Evolutionary conservation across 2,888 invertebrate genomes (phyloP).

Genomic region (Deladenus siricidicola): DNA sequence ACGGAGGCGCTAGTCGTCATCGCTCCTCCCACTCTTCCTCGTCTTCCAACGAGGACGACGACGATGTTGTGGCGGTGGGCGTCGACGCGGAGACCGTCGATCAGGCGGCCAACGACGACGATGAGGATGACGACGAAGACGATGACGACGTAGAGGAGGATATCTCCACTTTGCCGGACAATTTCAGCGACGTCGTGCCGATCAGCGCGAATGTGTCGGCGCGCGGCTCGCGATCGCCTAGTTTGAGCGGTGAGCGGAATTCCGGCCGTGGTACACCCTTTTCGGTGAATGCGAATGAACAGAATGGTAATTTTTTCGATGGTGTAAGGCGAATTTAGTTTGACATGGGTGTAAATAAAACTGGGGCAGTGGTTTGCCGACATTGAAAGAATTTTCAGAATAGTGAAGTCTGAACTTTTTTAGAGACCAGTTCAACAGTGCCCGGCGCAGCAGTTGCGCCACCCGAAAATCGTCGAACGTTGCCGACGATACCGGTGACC

Average conservation of each 20-base stretch:
- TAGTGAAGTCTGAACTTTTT: neutral
- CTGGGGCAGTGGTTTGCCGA: too few species aligned
- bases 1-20: conserved; percentile 34
- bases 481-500: conserved; percentile 53
- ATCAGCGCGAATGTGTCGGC: conserved; percentile 77
- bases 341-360: too few species aligned
- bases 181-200: conserved; percentile 78
- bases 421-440: neutral
- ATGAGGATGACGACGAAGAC: conserved; percentile 14
- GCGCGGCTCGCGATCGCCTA: conserved; percentile 56
- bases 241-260: conserved; percentile 67
- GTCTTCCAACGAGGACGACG: conserved; percentile 20
- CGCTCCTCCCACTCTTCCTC: conserved; percentile 22
- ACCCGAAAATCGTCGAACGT: conserved; percentile 14
- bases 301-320: conserved; percentile 13
- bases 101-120: conserved; percentile 62
- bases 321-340: neutral
- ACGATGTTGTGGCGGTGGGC: conserved; percentile 21
- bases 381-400: neutral
- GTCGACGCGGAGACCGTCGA: conserved; percentile 36
- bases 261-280: conserved; percentile 34
- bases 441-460: conserved; percentile 16
- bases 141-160: conserved; percentile 35
- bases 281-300: conserved; percentile 22
- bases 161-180: conserved; percentile 60